Evolutionary conservation across 1,140 invertebrate species (phyloP).

Genomic region (Stenopsyche tienmushanensis): DNA sequence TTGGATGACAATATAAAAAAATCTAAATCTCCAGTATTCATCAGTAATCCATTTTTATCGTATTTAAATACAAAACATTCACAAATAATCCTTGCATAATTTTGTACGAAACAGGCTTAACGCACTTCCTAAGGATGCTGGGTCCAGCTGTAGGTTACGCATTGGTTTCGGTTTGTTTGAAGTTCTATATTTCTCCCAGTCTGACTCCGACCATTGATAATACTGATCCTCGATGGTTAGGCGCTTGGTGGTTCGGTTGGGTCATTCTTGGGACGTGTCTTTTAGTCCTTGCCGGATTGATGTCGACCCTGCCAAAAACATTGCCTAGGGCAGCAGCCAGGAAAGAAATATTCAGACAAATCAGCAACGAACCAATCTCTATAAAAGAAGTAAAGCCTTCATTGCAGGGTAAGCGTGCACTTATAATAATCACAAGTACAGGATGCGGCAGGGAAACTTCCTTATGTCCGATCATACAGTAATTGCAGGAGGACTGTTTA

Average conservation of each 20-base stretch:
- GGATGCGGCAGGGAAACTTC: no score
- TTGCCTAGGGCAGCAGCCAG: conserved; percentile 61
- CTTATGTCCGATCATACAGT: no score
- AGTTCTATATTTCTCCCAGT: conserved; percentile 68
- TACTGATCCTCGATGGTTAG: conserved; percentile 72
- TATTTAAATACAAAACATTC: neutral
- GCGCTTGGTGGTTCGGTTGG: conserved; percentile 82
- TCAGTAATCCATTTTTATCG: conserved; percentile 52
- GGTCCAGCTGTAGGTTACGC: conserved; percentile 72
- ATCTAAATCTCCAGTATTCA: conserved; percentile 65
- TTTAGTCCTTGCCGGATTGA: conserved; percentile 60
- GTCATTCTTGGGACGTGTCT: conserved; percentile 66
- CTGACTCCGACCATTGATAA: conserved; percentile 66
- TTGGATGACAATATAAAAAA: conserved; percentile 71
- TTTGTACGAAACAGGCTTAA: conserved; percentile 55
- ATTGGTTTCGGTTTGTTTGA: conserved; percentile 67
- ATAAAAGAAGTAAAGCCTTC: conserved; percentile 45
- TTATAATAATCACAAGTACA: no score
- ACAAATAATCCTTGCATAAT: neutral
- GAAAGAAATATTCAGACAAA: conserved; percentile 52
- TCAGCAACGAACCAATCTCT: conserved; percentile 45
- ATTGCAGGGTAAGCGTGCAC: conserved; percentile 47
- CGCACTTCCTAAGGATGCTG: conserved; percentile 68
- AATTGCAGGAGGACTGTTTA: no score
- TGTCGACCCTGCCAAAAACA: conserved; percentile 66